phyloP scores from a whole-genome alignment of 2,888 invertebrate species.

The Idaea straminata region DNA sequence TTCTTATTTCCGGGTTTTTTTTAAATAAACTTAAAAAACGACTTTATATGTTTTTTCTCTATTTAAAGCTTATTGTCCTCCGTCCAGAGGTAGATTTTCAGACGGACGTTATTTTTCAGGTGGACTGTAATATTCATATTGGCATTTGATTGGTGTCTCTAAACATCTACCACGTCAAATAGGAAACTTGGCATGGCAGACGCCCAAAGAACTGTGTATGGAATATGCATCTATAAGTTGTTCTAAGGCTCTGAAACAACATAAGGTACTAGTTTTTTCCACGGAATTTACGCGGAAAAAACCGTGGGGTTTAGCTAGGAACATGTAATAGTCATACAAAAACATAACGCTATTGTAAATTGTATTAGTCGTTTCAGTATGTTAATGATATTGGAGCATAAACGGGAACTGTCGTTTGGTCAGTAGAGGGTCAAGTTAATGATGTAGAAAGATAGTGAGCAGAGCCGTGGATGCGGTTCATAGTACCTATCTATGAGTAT shows the following conservation, averaged over 20 bases:
- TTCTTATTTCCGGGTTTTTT: neutral
- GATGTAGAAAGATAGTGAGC: conserved; percentile 15
- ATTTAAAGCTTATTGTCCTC: neutral
- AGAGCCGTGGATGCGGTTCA: conserved; percentile 20
- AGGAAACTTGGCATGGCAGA: too few species aligned
- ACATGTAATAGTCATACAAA: conserved; percentile 15
- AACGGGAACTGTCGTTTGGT: conserved; percentile 38
- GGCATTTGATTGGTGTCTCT: too few species aligned
- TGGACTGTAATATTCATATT: too few species aligned
- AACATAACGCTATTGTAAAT: conserved; percentile 42
- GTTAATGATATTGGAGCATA: conserved; percentile 41
- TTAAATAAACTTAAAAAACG: neutral
- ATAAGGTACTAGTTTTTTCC: conserved; percentile 5
- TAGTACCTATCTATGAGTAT: neutral
- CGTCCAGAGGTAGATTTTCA: too few species aligned
- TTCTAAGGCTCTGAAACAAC: too few species aligned
- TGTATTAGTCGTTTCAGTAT: conserved; percentile 49
- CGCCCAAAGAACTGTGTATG: too few species aligned
- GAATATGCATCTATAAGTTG: too few species aligned
- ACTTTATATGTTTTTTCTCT: neutral
- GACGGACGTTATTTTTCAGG: too few species aligned
- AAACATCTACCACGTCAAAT: too few species aligned
- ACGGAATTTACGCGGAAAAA: conserved; percentile 28
- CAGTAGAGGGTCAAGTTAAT: conserved; percentile 28
- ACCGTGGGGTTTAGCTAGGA: too few species aligned